Base-by-base conservation (phyloP, 2,797 vertebrate genomes). In the Anguilla pacifica region DNA sequence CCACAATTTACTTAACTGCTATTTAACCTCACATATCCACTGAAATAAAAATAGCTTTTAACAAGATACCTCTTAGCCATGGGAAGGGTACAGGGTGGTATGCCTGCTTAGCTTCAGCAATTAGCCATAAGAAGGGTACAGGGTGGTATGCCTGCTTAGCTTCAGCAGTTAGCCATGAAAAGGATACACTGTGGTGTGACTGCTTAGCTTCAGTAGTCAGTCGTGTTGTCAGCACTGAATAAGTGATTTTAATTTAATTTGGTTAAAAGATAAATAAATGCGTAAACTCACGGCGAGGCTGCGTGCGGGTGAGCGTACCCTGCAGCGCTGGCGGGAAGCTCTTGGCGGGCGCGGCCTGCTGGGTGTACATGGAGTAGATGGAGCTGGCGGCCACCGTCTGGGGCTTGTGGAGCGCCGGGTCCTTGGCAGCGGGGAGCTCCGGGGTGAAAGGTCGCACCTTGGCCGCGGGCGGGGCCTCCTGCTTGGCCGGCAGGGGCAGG, bases 291-390 rank as follows among this genome's bases (percentile, higher is more conserved):
- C 77, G 17, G 43, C 77, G 77, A 39, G 77, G 43, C 77, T 81
- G 77, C 0, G 77, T n/a, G 77, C 77, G 77, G 0, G 77, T 81
- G 89, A 98, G 89, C 0, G 96, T 93, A 0, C 96, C 96, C 90
- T 97, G 98, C 83, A 97, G 92, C 0, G 94, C 94, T 72, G 96
- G 43, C 43, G 43, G 97, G 93, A 97, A 96, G 91, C 96, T 96
- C 87, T 98, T 98, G 0, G 95, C 96, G 0, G 96, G 92, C 0
- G 95, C 96, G 74, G 96, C 93, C 87, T 97, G 97, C 89, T 99
- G 97, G 0, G 98, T 99, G 89, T 99, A 99, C 98, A 99, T 99
- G 91, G 97, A 97, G 89, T 99, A 99, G 91, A 99, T 99, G 49
- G 98, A 99, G 93, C 98, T 99, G 81, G 97, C 92, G 0, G 97